phyloP scores from a whole-genome alignment of 1,140 invertebrate genomes.

The Uloborus diversus region DNA sequence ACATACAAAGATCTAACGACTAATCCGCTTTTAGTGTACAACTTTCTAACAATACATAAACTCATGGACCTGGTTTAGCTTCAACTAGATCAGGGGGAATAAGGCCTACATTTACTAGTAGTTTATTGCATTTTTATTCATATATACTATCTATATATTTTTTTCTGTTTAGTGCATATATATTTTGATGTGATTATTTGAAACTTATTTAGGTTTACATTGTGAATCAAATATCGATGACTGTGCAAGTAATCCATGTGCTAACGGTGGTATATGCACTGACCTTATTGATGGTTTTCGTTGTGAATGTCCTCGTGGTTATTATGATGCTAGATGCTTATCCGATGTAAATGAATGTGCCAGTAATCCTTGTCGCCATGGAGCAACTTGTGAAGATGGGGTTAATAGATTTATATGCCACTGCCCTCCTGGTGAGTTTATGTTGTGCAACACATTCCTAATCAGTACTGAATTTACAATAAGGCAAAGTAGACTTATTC shows the following conservation, averaged over 20 bases:
- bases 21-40: too few relatives aligned
- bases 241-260: conserved; percentile 79
- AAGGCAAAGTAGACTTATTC: too few relatives aligned
- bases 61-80: too few relatives aligned
- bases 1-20: too few relatives aligned
- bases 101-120: too few relatives aligned
- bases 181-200: neutral
- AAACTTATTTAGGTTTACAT: conserved; percentile 70
- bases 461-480: too few relatives aligned
- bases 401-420: conserved; percentile 73
- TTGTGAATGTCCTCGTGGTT: conserved; percentile 87
- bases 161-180: too few relatives aligned
- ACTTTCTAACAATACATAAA: too few relatives aligned
- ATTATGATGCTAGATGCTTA: conserved; percentile 87
- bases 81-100: too few relatives aligned
- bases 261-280: conserved; percentile 85
- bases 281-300: conserved; percentile 88
- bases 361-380: conserved; percentile 80
- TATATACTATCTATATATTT: too few relatives aligned
- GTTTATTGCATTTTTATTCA: too few relatives aligned
- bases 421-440: conserved; percentile 73
- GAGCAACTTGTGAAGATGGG: conserved; percentile 76
- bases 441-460: too few relatives aligned
- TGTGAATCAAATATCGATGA: conserved; percentile 82
- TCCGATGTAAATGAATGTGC: conserved; percentile 94